Evolutionary conservation across 2,888 invertebrate genomes (phyloP), one percentile per base, ranked within the genome.

Genomic region (Agelastica alni): DNA sequence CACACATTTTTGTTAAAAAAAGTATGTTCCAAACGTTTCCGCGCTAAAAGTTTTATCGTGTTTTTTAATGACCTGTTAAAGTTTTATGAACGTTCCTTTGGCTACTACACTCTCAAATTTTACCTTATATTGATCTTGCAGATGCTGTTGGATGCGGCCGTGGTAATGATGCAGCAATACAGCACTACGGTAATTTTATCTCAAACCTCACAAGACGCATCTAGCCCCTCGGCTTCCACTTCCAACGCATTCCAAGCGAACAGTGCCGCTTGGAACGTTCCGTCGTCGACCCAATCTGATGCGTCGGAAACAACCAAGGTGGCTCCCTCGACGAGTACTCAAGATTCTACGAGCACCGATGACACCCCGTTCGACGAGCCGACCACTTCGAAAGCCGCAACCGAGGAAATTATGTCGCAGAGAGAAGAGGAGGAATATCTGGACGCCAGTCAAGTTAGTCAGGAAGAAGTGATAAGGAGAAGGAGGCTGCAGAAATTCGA

Each of bases 121-220:
- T n/a, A n/a, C n/a, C n/a, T n/a, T n/a, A n/a, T n/a, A n/a, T n/a
- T n/a, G n/a, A n/a, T n/a, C n/a, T 42, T 44, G 4, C 31, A 67
- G 79, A 81, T 92, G 1, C 85, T 99, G 77, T 76, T 99, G 64
- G 97, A 98, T 77, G 94, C 96, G 32, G 95, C 96, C 2, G 90
- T 91, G 56, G 80, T 93, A 42, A 88, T 98, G 79, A 93, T 98
- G 91, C 91, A 93, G 70, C 96, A 97, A 75, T 98, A 97, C 77
- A 86, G 88, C 55, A 80, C 84, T 42, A 85, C 88, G 14, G 85
- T 86, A 42, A 78, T 85, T 41, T 55, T 75, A 20, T 73, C 74
- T 3, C 65, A 69, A 32, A 63, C 68, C 56, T 69, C 70, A 12
- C 77, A 77, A 75, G 84, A 79, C 57, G 10, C 36, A 1, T n/a